Percentiles rank a stretch among this genome's conserved stretches.
Evolutionary conservation across 2,888 invertebrate genomes (phyloP).

Genomic region (Galeruca laticollis): DNA sequence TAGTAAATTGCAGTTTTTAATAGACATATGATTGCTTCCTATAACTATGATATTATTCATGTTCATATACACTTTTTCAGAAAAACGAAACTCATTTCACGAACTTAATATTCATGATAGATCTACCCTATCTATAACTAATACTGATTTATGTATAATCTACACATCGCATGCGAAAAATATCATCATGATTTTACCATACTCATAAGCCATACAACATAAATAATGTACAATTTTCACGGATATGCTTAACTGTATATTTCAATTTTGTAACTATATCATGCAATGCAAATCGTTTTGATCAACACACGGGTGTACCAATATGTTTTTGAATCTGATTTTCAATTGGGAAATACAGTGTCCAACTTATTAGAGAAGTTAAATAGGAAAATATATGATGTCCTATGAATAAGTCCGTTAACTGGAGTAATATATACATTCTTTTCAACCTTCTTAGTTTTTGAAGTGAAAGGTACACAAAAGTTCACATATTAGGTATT

Average conservation of each 20-base stretch:
- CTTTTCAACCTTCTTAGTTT: no score
- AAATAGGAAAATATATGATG: no score
- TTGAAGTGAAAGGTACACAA: no score
- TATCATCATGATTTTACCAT: constrained; percentile 5
- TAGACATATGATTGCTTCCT: no score
- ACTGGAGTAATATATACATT: no score
- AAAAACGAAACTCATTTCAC: no score
- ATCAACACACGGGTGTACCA: constrained; percentile 4
- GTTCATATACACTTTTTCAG: no score
- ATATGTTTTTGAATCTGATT: neutral
- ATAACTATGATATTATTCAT: no score
- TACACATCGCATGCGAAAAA: constrained; percentile 16
- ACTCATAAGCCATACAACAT: constrained; percentile 4
- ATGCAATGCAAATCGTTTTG: constrained; percentile 22
- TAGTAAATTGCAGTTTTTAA: no score
- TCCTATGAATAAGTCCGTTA: no score
- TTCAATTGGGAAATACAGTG: neutral
- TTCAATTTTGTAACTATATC: constrained; percentile 19
- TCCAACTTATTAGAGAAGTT: no score
- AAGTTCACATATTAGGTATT: no score
- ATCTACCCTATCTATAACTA: neutral
- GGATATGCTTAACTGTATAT: constrained; percentile 7
- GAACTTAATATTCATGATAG: neutral
- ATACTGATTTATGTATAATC: constrained; percentile 13
- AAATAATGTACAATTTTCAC: constrained; percentile 17